A percentile compares a stretch with the other conserved stretches of the same genome.
Evolutionary conservation across 1,140 invertebrate genomes (phyloP).

Genomic region (Drosophila nasuta): DNA sequence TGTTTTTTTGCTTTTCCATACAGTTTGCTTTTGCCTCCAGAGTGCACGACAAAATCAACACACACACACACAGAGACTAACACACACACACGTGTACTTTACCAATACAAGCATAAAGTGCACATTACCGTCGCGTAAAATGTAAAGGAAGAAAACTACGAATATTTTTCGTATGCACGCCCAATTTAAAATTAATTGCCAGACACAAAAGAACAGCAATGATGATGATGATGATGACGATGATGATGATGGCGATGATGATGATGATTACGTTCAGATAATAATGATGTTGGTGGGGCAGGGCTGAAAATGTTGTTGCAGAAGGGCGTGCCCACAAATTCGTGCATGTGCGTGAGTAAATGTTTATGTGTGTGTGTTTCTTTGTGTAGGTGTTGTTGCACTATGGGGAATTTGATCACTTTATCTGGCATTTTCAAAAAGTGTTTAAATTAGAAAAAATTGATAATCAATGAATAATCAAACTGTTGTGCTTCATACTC

Average conservation of each 20-base stretch:
- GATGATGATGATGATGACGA: constrained; percentile 13
- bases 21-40: constrained; percentile 35
- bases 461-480: too few species aligned
- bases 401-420: too few species aligned
- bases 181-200: constrained; percentile 85
- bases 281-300: constrained; percentile 24
- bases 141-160: constrained; percentile 77
- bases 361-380: constrained; percentile 10
- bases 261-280: constrained; percentile 6
- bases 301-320: constrained; percentile 37
- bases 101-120: constrained; percentile 46
- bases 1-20: constrained; percentile 47
- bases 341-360: background rate
- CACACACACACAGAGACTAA: background rate
- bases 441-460: too few species aligned
- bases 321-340: constrained; percentile 44
- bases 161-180: constrained; percentile 83
- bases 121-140: constrained; percentile 62
- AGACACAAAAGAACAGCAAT: constrained; percentile 81
- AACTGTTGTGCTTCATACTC: too few species aligned
- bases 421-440: too few species aligned
- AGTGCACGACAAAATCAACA: constrained; percentile 53
- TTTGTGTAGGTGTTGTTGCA: constrained; percentile 24
- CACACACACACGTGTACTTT: constrained; percentile 14
- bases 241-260: background rate